A percentile compares a stretch with the other conserved stretches of the same genome.
Evolutionary conservation across 2,113 vertebrate species (phyloP).

Genomic region (Pandion haliaetus): DNA sequence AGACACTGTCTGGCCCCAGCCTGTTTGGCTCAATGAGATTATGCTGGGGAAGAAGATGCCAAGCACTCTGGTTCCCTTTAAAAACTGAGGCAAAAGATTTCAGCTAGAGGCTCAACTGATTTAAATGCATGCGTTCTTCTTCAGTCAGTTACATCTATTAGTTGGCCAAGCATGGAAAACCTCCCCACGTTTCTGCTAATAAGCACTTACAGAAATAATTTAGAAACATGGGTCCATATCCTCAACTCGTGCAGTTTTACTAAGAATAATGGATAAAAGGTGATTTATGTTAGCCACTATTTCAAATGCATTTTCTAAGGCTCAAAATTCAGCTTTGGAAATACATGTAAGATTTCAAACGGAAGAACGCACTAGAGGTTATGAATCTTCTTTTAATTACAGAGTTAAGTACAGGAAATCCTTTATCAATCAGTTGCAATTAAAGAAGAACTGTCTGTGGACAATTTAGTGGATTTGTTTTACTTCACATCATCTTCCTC

Average conservation of each 20-base stretch:
- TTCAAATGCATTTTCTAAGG: neutral
- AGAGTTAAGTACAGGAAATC: neutral
- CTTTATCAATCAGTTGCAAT: neutral
- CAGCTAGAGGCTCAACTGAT: neutral
- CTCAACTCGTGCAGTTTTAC: neutral
- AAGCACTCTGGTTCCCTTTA: neutral
- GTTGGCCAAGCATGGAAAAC: neutral
- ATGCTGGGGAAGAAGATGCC: neutral
- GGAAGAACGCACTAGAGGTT: neutral
- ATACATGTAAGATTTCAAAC: neutral
- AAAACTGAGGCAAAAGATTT: neutral
- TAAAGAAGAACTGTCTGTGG: slow-evolving; percentile 4
- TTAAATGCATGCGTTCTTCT: neutral
- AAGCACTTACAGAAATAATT: neutral
- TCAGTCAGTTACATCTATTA: neutral
- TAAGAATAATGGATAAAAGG: neutral
- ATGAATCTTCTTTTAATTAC: slow-evolving; percentile 7
- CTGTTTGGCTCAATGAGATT: neutral
- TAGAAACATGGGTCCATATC: neutral
- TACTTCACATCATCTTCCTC: neutral
- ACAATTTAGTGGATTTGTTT: neutral
- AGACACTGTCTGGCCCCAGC: slow-evolving; percentile 10
- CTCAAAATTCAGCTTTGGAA: neutral
- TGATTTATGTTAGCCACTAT: neutral
- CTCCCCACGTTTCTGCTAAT: neutral